Evolutionary conservation across 2,113 vertebrate genomes (phyloP).

Genomic region (Phocoena phocoena): DNA sequence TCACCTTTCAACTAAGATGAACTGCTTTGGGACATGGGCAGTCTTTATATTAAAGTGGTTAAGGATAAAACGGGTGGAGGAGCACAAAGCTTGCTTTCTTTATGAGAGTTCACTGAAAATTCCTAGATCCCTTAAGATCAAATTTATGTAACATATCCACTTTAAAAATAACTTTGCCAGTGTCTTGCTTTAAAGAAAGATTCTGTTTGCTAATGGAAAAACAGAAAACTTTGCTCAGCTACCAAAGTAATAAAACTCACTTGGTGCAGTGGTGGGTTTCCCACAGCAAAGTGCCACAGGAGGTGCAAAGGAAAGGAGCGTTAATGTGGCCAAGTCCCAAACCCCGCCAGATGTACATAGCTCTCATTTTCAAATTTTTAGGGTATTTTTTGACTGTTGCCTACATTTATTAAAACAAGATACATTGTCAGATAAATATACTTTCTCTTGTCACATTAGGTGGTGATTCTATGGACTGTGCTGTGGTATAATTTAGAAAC

Average conservation of each 20-base stretch:
- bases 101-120: background rate
- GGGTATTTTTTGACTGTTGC: background rate
- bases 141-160: conserved; percentile 35
- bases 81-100: conserved; percentile 1
- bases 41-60: background rate
- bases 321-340: background rate
- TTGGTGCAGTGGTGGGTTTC: background rate
- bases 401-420: conserved; percentile 24
- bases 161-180: conserved; percentile 52
- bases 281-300: background rate
- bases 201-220: conserved; percentile 45
- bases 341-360: background rate
- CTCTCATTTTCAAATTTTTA: background rate
- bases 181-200: conserved; percentile 49
- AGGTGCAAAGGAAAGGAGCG: background rate
- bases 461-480: background rate
- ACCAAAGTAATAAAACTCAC: background rate
- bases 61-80: background rate
- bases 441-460: background rate
- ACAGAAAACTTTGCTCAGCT: background rate
- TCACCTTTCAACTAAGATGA: conserved; percentile 11
- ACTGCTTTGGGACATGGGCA: background rate
- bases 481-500: conserved; percentile 29
- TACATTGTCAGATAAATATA: background rate
- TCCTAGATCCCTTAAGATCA: conserved; percentile 35